phyloP scores from a whole-genome alignment of 2,113 vertebrate genomes.

The Dryoscopus gambensis region DNA sequence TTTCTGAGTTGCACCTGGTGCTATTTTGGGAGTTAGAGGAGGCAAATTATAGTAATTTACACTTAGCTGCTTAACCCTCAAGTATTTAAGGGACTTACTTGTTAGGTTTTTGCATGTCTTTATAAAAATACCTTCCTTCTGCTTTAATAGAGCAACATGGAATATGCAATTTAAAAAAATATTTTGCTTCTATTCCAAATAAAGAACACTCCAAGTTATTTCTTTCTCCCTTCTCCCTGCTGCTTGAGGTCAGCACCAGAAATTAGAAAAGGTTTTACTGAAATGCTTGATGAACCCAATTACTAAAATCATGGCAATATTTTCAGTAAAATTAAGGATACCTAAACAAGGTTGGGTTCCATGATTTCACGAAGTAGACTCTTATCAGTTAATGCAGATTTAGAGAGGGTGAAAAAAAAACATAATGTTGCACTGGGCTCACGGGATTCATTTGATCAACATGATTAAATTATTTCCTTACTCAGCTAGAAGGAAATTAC shows the following conservation, averaged over 20 bases:
- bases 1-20: slow-evolving; percentile 26
- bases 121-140: background rate
- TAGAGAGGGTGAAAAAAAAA: slow-evolving; percentile 30
- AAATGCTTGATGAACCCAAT: slow-evolving; percentile 51
- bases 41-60: background rate
- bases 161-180: background rate
- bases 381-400: slow-evolving; percentile 81
- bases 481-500: slow-evolving; percentile 90
- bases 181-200: background rate
- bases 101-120: background rate
- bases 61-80: background rate
- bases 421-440: slow-evolving; percentile 82
- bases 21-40: background rate
- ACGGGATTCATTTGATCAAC: slow-evolving; percentile 87
- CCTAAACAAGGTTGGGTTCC: slow-evolving; percentile 60
- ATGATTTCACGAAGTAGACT: slow-evolving; percentile 72
- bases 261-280: slow-evolving; percentile 6
- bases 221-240: background rate
- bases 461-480: slow-evolving; percentile 94
- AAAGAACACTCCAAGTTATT: background rate
- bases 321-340: slow-evolving; percentile 63
- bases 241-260: background rate
- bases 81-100: background rate
- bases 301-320: slow-evolving; percentile 45
- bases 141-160: background rate